Percentiles rank a stretch among this genome's conserved stretches.
phyloP scores from a whole-genome alignment of 2,888 invertebrate genomes.

The Platynereis dumerilii region DNA sequence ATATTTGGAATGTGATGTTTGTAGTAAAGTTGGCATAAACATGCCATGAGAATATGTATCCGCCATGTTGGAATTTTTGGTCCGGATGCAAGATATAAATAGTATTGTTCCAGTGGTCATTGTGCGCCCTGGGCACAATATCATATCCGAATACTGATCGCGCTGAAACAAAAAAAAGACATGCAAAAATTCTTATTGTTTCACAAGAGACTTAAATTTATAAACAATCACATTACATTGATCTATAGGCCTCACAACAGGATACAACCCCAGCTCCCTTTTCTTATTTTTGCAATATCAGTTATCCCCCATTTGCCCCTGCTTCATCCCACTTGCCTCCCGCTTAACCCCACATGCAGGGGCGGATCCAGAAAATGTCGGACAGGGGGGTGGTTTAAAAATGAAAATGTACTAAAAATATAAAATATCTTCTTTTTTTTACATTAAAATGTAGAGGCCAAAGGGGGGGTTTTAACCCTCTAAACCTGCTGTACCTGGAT shows the following conservation, averaged over 20 bases:
- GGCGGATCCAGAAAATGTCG: too few species aligned
- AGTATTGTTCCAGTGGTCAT: conserved; percentile 25
- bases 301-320: too few species aligned
- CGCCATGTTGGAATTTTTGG: conserved; percentile 15
- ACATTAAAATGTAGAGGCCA: too few species aligned
- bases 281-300: too few species aligned
- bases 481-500: too few species aligned
- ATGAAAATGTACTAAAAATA: too few species aligned
- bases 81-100: conserved; percentile 25
- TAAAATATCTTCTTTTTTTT: too few species aligned
- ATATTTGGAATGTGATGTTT: conserved; percentile 24
- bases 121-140: conserved; percentile 13
- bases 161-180: conserved; percentile 8
- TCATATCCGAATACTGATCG: conserved; percentile 18
- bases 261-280: too few species aligned
- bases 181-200: not conserved
- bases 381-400: too few species aligned
- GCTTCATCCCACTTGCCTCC: too few species aligned
- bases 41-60: conserved; percentile 21
- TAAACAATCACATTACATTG: not conserved
- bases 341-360: too few species aligned
- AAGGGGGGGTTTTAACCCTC: too few species aligned
- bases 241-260: not conserved
- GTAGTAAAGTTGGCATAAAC: conserved; percentile 18
- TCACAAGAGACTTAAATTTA: not conserved